These are phyloP conservation scores for Adelosebastes latens DNA, from an alignment of 2,797 vertebrate genomes.

Conservation along the genomic window DNA sequence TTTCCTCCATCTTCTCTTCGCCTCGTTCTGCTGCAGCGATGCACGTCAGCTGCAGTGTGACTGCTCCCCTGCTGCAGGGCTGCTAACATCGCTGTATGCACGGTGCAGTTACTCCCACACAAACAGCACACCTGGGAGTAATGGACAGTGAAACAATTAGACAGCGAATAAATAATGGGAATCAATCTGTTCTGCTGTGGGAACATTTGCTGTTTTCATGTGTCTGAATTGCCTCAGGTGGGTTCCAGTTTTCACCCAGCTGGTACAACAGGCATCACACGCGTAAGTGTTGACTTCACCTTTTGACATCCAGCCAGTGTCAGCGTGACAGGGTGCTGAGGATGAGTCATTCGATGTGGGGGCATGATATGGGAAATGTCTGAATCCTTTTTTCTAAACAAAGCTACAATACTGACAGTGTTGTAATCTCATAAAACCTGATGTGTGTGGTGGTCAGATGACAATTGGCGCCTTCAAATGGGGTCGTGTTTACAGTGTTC, in stretches of 20 bases:
- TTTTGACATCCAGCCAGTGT: constrained; percentile 5
- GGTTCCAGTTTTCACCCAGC: constrained; percentile 27
- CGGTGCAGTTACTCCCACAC: constrained; percentile 38
- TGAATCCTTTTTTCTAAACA: not conserved
- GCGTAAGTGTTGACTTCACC: not conserved
- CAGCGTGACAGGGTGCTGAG: not conserved
- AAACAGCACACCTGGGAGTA: constrained; percentile 44
- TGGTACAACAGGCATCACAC: constrained; percentile 13
- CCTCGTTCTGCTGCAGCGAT: constrained; percentile 34
- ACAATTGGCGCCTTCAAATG: not conserved
- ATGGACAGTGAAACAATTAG: constrained; percentile 56
- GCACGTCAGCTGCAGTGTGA: constrained; percentile 34
- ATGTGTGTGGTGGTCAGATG: not conserved
- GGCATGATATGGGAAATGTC: not conserved
- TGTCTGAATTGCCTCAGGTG: constrained; percentile 2
- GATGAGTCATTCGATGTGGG: not conserved
- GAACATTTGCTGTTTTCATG: constrained; percentile 32
- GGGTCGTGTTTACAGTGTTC: too few species aligned
- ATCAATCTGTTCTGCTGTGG: constrained; percentile 40
- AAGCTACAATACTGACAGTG: not conserved
- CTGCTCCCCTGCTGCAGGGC: constrained; percentile 49
- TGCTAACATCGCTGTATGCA: constrained; percentile 5
- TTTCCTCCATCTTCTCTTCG: constrained; percentile 11
- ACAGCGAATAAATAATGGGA: constrained; percentile 50
- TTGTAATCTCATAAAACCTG: not conserved